Base-by-base conservation (phyloP, 2,888 invertebrate genomes). In the Aspidapion aeneum region DNA sequence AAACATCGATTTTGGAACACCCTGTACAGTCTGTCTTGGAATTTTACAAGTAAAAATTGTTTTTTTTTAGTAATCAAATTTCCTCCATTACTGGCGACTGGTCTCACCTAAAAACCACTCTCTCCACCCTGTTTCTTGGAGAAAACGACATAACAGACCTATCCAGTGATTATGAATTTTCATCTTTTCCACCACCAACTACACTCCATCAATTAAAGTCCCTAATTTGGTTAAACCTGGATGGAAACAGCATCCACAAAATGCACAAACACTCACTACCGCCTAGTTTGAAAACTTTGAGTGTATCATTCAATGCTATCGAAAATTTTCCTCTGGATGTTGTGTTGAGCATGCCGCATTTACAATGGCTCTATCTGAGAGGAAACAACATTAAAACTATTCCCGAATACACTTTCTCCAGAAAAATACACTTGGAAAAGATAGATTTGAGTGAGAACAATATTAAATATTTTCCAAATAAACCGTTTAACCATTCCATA, bases 391-490 rank as follows among this genome's bases (percentile, higher is more conserved):
- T 88, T 64, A 74, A 73, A 69, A 72, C 72, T 60, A 80, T 88
- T 66, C 83, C 35, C 35, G 35, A 35, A 35, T 35, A 35, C 12
- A 35, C 83, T 54, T 80, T 79, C 63, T 66, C 73, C 21, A 72
- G 74, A 58, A 76, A 75, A 70, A 67, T 78, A 55, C 77, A 78
- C 77, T 70, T 94, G 67, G 93, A 94, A 74, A 91, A 91, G 74
- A 81, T 94, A 70, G 94, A 94, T 79, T 81, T 94, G 71, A 91
- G 93, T 64, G 91, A 91, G 78, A 94, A 94, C 78, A 87, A 89
- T 75, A 84, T 94, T 65, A 88, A 87, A 66, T 83, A 85, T 64
- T 80, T 91, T 66, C 86, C 88, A 12, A 83, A 85, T 63, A 84
- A 87, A 70, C 82, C 86, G 66, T 87, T 92, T 72, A 86, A 88